These are phyloP conservation scores for Papilio polyxenes DNA, from an alignment of 1,140 invertebrate species.

Conservation along the genomic window DNA sequence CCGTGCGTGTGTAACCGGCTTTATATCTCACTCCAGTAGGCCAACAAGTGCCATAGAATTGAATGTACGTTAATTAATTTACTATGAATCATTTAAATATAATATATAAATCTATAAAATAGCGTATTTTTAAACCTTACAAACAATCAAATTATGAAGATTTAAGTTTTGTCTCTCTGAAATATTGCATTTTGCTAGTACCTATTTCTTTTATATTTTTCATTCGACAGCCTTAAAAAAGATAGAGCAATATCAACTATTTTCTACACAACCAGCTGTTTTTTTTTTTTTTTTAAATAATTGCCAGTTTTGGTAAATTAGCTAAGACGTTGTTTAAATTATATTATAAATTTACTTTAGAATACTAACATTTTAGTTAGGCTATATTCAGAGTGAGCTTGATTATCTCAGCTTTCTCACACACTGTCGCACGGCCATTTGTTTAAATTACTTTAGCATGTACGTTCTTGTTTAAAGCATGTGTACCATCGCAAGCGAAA, in stretches of 20 bases:
- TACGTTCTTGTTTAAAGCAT: conserved; percentile 54
- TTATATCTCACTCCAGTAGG: conserved; percentile 41
- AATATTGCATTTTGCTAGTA: too few species aligned
- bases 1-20: conserved; percentile 50
- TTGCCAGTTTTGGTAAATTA: background rate
- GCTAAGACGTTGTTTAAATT: background rate
- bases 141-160: background rate
- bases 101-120: background rate
- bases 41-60: conserved; percentile 40
- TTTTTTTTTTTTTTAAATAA: too few species aligned
- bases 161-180: background rate
- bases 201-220: too few species aligned
- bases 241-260: background rate
- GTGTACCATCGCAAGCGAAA: conserved; percentile 30
- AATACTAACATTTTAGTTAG: conserved; percentile 38
- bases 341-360: background rate
- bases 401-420: conserved; percentile 74
- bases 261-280: background rate
- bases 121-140: background rate
- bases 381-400: conserved; percentile 50
- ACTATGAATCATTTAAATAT: background rate
- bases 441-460: conserved; percentile 78
- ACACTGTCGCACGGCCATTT: conserved; percentile 73
- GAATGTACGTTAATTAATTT: conserved; percentile 12
- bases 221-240: too few species aligned